Percentiles rank a stretch among this genome's conserved stretches.
Conservation (phyloP, 2,113 vertebrate genomes). For the Oryctolagus cuniculus region DNA sequence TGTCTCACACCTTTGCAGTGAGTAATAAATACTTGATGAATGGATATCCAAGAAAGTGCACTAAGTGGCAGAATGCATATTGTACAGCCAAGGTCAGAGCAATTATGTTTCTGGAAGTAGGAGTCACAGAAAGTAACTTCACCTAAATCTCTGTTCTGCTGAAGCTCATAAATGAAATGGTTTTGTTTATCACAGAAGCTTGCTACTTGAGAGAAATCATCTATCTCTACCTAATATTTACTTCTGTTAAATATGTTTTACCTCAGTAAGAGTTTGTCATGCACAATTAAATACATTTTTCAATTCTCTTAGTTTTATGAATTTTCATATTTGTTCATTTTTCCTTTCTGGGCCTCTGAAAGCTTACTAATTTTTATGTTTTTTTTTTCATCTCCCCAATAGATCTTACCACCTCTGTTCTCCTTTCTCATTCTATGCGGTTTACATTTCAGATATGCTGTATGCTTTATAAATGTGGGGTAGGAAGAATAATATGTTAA, state of each 20-base stretch:
- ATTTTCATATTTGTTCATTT: neutral
- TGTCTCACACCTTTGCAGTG: constrained; percentile 63
- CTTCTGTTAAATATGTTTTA: neutral
- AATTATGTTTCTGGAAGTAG: constrained; percentile 9
- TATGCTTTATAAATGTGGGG: neutral
- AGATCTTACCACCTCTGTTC: neutral
- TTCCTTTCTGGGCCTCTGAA: neutral
- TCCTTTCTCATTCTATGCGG: neutral
- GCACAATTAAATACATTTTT: neutral
- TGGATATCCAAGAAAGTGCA: constrained; percentile 51
- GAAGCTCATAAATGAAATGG: neutral
- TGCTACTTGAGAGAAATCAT: neutral
- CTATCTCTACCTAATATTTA: neutral
- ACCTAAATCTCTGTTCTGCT: neutral
- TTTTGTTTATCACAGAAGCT: neutral
- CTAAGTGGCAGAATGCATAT: constrained; percentile 46
- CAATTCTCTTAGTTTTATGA: neutral
- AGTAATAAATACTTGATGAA: constrained; percentile 75
- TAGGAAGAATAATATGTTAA: neutral
- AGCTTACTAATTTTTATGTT: neutral
- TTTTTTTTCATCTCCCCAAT: neutral
- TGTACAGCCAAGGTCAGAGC: constrained; percentile 41
- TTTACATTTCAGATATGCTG: neutral
- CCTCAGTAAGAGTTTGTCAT: neutral
- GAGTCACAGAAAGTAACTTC: neutral